phyloP scores from a whole-genome alignment of 2,888 invertebrate species.

The Acleris emargana region DNA sequence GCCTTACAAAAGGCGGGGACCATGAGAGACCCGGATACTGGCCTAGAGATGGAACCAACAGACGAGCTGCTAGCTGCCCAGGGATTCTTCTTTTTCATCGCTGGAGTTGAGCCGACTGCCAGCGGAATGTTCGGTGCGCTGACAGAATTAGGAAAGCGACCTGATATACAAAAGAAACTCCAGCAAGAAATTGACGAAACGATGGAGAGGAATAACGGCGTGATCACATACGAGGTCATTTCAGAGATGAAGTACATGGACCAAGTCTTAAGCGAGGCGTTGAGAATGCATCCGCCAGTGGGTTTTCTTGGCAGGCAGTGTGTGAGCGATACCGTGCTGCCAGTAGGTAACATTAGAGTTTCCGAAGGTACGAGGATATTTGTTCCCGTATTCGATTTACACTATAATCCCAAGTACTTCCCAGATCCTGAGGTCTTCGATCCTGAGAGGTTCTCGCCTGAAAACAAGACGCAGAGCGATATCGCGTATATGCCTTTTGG shows the following conservation, averaged over 20 bases:
- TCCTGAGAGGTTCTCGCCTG: constrained; percentile 63
- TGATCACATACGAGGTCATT: constrained; percentile 55
- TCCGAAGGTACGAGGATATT: constrained; percentile 58
- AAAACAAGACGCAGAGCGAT: constrained; percentile 46
- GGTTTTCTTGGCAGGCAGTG: constrained; percentile 54
- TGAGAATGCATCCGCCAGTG: constrained; percentile 62
- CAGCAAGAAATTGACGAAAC: constrained; percentile 62
- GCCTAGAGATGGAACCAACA: constrained; percentile 57
- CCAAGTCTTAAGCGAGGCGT: constrained; percentile 54
- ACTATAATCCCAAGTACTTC: constrained; percentile 68
- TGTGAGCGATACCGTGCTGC: constrained; percentile 53
- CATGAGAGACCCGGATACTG: constrained; percentile 53
- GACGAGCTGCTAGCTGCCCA: constrained; percentile 64
- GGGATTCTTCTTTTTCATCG: constrained; percentile 66
- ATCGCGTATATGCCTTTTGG: constrained; percentile 70
- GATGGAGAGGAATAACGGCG: constrained; percentile 47
- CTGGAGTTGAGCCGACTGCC: constrained; percentile 69
- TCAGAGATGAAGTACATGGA: constrained; percentile 59
- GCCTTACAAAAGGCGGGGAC: constrained; percentile 57
- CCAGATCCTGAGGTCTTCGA: constrained; percentile 70
- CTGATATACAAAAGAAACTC: constrained; percentile 55
- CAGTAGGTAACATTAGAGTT: constrained; percentile 60
- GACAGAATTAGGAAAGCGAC: constrained; percentile 59
- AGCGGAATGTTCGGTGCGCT: constrained; percentile 55
- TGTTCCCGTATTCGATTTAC: constrained; percentile 60